Percentiles rank a stretch among this genome's conserved stretches.
Evolutionary conservation across 2,113 vertebrate genomes (phyloP).

Genomic region (Machaerirhynchus nigripectus): DNA sequence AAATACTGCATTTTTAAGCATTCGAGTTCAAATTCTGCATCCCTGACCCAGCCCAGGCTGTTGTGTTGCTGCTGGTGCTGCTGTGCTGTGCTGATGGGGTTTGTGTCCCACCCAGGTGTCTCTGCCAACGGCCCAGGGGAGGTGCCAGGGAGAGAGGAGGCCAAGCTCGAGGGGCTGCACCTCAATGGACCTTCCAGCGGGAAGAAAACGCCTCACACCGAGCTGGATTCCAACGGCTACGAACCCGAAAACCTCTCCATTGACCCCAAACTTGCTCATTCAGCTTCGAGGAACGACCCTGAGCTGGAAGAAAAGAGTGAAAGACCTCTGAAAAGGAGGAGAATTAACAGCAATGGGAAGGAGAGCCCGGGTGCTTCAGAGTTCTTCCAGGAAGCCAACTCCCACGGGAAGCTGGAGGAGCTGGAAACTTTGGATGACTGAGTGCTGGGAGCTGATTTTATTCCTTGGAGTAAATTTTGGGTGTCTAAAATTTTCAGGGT

Average conservation of each 20-base stretch:
- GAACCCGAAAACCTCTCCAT: conserved; percentile 64
- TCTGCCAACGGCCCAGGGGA: conserved; percentile 73
- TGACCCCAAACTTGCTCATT: conserved; percentile 71
- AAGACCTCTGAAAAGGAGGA: conserved; percentile 78
- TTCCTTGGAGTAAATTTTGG: conserved; percentile 69
- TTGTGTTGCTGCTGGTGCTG: fast-evolving
- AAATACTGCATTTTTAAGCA: background rate
- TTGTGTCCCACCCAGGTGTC: conserved; percentile 71
- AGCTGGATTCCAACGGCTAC: conserved; percentile 85
- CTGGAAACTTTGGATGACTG: conserved; percentile 72
- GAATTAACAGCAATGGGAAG: conserved; percentile 74
- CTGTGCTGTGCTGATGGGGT: background rate
- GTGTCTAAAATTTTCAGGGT: conserved; percentile 80
- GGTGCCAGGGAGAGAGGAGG: conserved; percentile 66
- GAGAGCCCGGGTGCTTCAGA: conserved; percentile 75
- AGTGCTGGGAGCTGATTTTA: conserved; percentile 54
- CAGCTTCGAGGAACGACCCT: conserved; percentile 55
- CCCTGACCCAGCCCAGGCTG: fast-evolving
- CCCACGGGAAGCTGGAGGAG: conserved; percentile 72
- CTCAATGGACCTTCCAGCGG: conserved; percentile 79
- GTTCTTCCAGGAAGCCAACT: conserved; percentile 69
- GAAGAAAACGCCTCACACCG: conserved; percentile 62
- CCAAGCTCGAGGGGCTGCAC: conserved; percentile 72
- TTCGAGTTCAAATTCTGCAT: background rate
- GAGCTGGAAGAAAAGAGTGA: conserved; percentile 77